Conservation (phyloP, 2,113 vertebrate species). For the Bambusicola thoracicus region DNA sequence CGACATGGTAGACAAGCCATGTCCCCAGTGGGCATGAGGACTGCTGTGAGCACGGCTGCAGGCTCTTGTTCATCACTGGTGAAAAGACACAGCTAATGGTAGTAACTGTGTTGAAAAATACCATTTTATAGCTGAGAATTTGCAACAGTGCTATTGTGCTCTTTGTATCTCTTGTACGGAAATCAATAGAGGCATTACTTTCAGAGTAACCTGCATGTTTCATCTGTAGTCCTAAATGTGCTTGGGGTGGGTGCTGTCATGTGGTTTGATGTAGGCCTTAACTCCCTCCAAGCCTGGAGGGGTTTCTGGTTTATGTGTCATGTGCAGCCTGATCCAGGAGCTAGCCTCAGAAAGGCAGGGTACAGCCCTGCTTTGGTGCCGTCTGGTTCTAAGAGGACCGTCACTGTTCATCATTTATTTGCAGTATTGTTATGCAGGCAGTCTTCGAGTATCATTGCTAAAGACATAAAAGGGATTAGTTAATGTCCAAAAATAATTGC, state of each 20-base stretch:
- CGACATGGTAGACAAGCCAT: too few relatives aligned
- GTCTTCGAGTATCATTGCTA: neutral
- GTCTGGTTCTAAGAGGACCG: neutral
- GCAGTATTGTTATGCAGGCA: neutral
- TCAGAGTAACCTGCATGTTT: neutral
- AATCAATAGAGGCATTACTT: too few relatives aligned
- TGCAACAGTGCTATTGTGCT: too few relatives aligned
- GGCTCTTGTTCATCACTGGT: too few relatives aligned
- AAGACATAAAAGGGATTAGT: neutral
- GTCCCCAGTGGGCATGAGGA: too few relatives aligned
- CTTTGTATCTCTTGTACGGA: too few relatives aligned
- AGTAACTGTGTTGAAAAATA: too few relatives aligned
- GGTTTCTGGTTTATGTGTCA: neutral
- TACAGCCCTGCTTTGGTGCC: neutral
- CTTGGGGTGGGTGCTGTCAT: neutral
- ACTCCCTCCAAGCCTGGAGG: neutral
- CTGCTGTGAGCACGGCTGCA: too few relatives aligned
- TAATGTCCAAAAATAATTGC: neutral
- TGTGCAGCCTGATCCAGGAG: rapidly evolving
- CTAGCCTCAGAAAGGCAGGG: neutral
- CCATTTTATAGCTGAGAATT: too few relatives aligned
- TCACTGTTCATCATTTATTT: neutral
- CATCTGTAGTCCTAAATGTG: neutral
- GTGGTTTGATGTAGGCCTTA: neutral
- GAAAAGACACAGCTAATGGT: too few relatives aligned